Percentiles rank a stretch among this genome's conserved stretches.
phyloP scores from a whole-genome alignment of 2,113 vertebrate species.

The Dasyornis broadbenti region DNA sequence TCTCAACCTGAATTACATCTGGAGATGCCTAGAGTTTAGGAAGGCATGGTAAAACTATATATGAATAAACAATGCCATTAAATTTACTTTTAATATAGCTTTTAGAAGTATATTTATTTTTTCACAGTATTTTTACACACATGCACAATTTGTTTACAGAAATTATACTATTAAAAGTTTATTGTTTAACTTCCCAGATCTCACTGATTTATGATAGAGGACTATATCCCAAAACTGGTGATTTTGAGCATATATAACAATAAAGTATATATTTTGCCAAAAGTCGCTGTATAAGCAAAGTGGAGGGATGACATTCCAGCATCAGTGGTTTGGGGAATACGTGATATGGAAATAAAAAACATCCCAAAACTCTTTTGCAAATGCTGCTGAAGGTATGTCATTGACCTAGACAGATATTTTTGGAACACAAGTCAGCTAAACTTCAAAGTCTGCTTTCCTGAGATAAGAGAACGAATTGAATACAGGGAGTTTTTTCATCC shows the following conservation, averaged over 20 bases:
- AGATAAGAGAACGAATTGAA: conserved; percentile 8
- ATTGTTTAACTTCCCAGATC: not conserved
- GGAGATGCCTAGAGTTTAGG: not conserved
- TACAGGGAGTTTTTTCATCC: conserved; percentile 16
- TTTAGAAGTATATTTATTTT: not conserved
- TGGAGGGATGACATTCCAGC: not conserved
- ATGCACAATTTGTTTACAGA: not conserved
- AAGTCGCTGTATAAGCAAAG: not conserved
- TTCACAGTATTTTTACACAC: not conserved
- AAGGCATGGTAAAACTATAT: not conserved
- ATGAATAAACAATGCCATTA: not conserved
- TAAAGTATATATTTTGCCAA: not conserved
- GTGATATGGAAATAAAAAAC: not conserved
- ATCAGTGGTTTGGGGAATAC: not conserved
- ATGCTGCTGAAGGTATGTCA: not conserved
- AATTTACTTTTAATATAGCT: not conserved
- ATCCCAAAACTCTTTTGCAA: not conserved
- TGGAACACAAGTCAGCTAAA: conserved; percentile 4
- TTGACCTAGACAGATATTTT: conserved; percentile 26
- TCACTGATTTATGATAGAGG: not conserved
- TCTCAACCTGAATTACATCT: not conserved
- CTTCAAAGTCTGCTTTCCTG: conserved; percentile 44
- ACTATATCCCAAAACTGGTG: not conserved
- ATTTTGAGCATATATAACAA: not conserved
- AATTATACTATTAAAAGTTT: not conserved